Conservation (phyloP, 2,113 vertebrate genomes). For the Anthoscopus minutus region DNA sequence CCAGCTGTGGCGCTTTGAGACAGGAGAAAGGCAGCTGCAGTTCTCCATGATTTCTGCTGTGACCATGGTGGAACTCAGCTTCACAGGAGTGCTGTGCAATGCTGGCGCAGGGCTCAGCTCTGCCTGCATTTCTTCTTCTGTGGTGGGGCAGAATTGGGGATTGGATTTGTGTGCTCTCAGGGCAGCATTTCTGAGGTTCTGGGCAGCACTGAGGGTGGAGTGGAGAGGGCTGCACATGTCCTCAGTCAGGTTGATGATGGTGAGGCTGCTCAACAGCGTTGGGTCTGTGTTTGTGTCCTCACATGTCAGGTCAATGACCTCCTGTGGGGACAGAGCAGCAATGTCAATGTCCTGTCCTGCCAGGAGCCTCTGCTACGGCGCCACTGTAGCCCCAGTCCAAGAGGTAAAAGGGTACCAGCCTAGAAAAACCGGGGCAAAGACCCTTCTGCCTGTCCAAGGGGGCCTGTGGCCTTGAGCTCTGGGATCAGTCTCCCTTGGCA, state of each 20-base stretch:
- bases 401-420: background rate
- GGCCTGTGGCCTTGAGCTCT: background rate
- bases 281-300: conserved; percentile 39
- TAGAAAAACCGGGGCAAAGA: background rate
- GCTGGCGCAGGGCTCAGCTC: background rate
- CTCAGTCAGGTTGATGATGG: conserved; percentile 68
- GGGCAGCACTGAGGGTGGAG: background rate
- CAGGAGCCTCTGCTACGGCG: background rate
- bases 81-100: background rate
- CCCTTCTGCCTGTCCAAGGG: background rate
- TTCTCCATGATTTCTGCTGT: background rate
- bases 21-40: background rate
- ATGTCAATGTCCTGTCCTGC: background rate
- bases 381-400: background rate
- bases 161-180: background rate
- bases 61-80: background rate
- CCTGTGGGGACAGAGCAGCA: conserved; percentile 41
- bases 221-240: conserved; percentile 22
- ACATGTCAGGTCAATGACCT: conserved; percentile 74
- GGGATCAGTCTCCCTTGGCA: background rate
- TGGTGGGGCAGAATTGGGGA: background rate
- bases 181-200: background rate
- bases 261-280: rapidly evolving
- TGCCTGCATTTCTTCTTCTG: background rate
- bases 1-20: background rate